Evolutionary conservation across 2,113 vertebrate genomes (phyloP).

Genomic region (Pterocles orientalis): DNA sequence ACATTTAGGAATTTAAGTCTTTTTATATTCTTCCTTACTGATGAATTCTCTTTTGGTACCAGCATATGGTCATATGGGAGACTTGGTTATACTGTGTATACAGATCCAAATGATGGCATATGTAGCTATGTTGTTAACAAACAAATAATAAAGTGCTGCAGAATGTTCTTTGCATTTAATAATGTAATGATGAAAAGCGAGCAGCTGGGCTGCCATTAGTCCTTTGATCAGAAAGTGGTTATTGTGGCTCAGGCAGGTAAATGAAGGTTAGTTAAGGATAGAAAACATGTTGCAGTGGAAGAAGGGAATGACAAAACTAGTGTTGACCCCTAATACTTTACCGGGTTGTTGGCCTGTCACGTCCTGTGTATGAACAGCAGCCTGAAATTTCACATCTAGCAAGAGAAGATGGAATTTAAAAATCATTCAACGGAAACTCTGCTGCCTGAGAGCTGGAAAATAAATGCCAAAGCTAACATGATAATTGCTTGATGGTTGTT

Average conservation of each 20-base stretch:
- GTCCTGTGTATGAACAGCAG: not conserved
- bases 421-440: not conserved
- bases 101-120: constrained; percentile 2
- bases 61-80: not conserved
- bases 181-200: constrained; percentile 9
- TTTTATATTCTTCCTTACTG: not conserved
- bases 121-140: constrained; percentile 33
- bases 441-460: not conserved
- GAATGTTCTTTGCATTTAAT: not conserved
- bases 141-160: constrained; percentile 1
- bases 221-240: constrained; percentile 16
- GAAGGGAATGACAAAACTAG: not conserved
- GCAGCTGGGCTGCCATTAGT: constrained; percentile 6
- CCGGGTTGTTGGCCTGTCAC: not conserved
- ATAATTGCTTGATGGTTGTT: not conserved
- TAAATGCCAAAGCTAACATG: not conserved
- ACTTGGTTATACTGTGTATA: not conserved
- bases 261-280: constrained; percentile 38
- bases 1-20: not conserved
- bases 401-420: not conserved
- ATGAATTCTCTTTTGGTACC: not conserved
- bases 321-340: not conserved
- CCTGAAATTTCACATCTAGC: not conserved
- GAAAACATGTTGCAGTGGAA: not conserved
- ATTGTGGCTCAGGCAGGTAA: constrained; percentile 32